phyloP scores from a whole-genome alignment of 1,140 invertebrate genomes.

The Drosophila kohkoa region DNA sequence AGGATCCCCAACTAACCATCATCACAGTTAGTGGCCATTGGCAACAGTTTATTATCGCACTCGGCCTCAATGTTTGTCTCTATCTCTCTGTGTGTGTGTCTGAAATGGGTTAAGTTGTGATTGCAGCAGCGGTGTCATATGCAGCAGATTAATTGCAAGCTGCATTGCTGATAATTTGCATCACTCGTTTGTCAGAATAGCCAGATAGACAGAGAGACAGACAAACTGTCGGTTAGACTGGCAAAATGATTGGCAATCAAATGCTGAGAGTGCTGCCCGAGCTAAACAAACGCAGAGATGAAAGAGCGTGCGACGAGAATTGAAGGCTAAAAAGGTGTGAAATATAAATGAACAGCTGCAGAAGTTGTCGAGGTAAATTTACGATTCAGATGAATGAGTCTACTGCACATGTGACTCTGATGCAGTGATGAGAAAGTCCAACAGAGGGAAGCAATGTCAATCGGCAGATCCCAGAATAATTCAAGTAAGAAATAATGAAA shows the following conservation, averaged over 20 bases:
- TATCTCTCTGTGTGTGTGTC: constrained; percentile 6
- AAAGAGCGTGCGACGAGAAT: background rate
- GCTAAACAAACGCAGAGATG: constrained; percentile 7
- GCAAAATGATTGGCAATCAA: constrained; percentile 64
- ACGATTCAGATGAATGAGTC: constrained; percentile 1
- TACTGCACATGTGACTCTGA: constrained; percentile 3
- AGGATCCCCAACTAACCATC: constrained; percentile 2
- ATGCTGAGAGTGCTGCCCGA: constrained; percentile 22
- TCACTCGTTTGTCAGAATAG: constrained; percentile 53
- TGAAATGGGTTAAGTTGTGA: constrained; percentile 75
- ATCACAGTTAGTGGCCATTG: constrained; percentile 28
- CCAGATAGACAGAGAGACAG: constrained; percentile 38
- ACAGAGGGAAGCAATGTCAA: background rate
- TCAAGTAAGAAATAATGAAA: background rate
- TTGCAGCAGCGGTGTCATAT: constrained; percentile 74
- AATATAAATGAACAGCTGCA: constrained; percentile 33
- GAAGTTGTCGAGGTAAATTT: constrained; percentile 1
- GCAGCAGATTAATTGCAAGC: constrained; percentile 79
- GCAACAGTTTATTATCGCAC: constrained; percentile 74
- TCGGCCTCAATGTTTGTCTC: constrained; percentile 18
- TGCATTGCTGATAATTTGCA: constrained; percentile 79
- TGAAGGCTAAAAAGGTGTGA: constrained; percentile 41
- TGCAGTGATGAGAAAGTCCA: background rate
- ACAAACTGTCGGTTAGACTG: constrained; percentile 33
- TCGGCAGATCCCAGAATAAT: background rate